Conservation (phyloP, 2,113 vertebrate genomes). For the Spea bombifrons region DNA sequence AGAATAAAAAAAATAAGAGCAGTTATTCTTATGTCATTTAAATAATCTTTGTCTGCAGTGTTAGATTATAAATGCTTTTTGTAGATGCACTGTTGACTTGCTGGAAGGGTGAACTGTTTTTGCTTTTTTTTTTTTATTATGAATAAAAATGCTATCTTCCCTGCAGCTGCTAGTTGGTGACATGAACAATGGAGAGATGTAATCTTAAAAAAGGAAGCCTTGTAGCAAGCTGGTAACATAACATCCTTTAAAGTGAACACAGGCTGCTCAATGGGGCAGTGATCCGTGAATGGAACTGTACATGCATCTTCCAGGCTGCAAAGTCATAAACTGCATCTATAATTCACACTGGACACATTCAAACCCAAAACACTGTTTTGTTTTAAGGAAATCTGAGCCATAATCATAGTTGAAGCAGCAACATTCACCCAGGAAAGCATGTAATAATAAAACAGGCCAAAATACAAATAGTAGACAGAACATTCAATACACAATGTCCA, state of each 20-base stretch:
- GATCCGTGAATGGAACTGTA: slow-evolving; percentile 45
- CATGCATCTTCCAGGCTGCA: slow-evolving; percentile 14
- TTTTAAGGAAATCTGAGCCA: slow-evolving; percentile 1
- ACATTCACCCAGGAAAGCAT: too few species aligned
- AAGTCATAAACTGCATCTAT: slow-evolving; percentile 26
- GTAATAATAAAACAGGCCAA: too few species aligned
- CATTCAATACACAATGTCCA: too few species aligned
- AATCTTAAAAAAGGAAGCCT: slow-evolving; percentile 15
- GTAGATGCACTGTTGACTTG: neutral
- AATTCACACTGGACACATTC: slow-evolving; percentile 33
- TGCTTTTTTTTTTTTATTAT: slow-evolving; percentile 4
- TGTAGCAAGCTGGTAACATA: slow-evolving; percentile 42
- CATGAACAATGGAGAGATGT: slow-evolving; percentile 27
- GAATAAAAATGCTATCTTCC: slow-evolving; percentile 21
- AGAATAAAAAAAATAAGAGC: neutral
- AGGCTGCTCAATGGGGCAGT: slow-evolving; percentile 36
- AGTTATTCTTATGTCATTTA: slow-evolving; percentile 10
- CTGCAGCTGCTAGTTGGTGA: slow-evolving; percentile 34
- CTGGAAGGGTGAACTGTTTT: neutral
- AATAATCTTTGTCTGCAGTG: slow-evolving; percentile 4
- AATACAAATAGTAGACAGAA: too few species aligned
- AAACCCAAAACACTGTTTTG: neutral
- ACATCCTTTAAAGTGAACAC: slow-evolving; percentile 28
- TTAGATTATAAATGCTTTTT: slow-evolving; percentile 26
- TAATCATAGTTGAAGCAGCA: too few species aligned